Base-by-base conservation (phyloP, 2,797 vertebrate species). In the Lophura swinhoii region DNA sequence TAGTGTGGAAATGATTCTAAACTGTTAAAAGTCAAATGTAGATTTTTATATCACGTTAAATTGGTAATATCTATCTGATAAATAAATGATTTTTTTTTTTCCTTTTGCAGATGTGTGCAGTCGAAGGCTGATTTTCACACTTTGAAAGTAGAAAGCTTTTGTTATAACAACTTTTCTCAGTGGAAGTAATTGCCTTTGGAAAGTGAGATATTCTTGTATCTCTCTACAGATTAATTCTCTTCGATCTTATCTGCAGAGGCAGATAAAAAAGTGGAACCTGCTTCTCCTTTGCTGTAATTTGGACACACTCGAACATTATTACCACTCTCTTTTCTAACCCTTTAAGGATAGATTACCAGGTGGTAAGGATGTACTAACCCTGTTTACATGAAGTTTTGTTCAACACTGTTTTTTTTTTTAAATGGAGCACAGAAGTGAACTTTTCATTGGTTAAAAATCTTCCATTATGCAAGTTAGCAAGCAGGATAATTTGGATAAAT, bases 181-280 rank as follows among this genome's bases (percentile, higher is more conserved):
- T 76, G 44, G 15, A 79, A 92, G 60, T 79, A 93, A 94, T 93
- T 95, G 91, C 48, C 26, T 94, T 93, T 94, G 80, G 85, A 91
- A 95, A 74, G 92, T 93, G 93, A 2, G 33, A 94, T 88, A 88
- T 93, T 91, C 56, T 81, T 76, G 37, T 88, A 33, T 81, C 53
- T 81, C 63, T 85, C 24, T 82, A 81, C 46, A 84, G 76, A 93
- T 91, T 94, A 94, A 92, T 83, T 94, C 23, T 85, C 48, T 71
- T 76, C 73, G 43, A 88, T 94, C n/a, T 88, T 86, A 87, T 76
- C 87, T 74, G 41, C 51, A 86, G 73, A 39, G 16, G 26, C 41
- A 90, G 43, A 44, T 44, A 89, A 91, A 55, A 33, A 92, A 91
- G 71, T 55, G 31, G 63, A 88, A 84, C 10, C 13, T 21, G 20